Evolutionary conservation across 2,113 vertebrate genomes (phyloP).

Genomic region (Phoxinus phoxinus): DNA sequence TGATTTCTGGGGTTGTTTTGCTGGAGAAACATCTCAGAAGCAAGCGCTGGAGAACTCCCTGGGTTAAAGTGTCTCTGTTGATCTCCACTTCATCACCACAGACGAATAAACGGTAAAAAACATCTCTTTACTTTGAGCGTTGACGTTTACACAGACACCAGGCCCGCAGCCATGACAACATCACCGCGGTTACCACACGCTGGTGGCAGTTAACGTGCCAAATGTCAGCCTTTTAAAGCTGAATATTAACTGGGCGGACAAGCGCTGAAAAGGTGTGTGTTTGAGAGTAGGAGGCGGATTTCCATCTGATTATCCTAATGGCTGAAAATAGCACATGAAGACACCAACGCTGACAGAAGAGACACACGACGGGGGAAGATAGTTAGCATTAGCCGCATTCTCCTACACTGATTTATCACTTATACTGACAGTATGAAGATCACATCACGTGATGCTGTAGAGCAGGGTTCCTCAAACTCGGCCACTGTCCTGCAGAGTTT

Average conservation of each 20-base stretch:
- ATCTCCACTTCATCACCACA: neutral
- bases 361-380: slow-evolving; percentile 28
- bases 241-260: slow-evolving; percentile 65
- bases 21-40: too few relatives aligned
- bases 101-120: neutral
- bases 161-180: slow-evolving; percentile 56
- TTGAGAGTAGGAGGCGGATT: slow-evolving; percentile 56
- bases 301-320: slow-evolving; percentile 66
- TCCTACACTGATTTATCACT: too few relatives aligned
- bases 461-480: too few relatives aligned
- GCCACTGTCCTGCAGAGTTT: too few relatives aligned
- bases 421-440: neutral
- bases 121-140: neutral
- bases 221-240: slow-evolving; percentile 66
- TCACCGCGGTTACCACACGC: slow-evolving; percentile 31
- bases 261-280: slow-evolving; percentile 32
- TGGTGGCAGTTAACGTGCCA: slow-evolving; percentile 50
- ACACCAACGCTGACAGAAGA: slow-evolving; percentile 51
- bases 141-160: neutral
- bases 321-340: slow-evolving; percentile 62
- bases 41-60: neutral
- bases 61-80: neutral
- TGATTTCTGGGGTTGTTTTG: too few relatives aligned
- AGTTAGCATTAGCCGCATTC: neutral
- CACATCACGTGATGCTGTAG: neutral